Conservation (phyloP, 1,140 invertebrate genomes). For the Antheraea mylitta region DNA sequence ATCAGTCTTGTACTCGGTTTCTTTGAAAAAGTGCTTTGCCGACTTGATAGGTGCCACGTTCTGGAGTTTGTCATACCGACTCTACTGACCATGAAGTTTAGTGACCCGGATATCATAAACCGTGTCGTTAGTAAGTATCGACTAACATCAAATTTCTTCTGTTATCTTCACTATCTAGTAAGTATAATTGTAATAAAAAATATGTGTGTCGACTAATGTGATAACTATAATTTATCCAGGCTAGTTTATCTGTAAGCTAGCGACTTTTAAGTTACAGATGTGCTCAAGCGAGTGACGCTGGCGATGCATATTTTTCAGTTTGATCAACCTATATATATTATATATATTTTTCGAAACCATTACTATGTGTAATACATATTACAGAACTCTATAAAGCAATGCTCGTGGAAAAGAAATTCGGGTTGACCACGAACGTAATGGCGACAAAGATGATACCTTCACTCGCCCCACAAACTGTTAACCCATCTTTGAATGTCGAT, state of each 20-base stretch:
- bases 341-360: background rate
- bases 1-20: conserved; percentile 88
- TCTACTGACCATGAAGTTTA: conserved; percentile 91
- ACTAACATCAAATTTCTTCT: too few relatives aligned
- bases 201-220: background rate
- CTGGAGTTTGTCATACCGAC: conserved; percentile 95
- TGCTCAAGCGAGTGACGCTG: background rate
- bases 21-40: conserved; percentile 88
- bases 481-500: conserved; percentile 92
- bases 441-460: conserved; percentile 96
- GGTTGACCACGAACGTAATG: conserved; percentile 94
- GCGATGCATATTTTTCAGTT: background rate
- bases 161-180: too few relatives aligned
- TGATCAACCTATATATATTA: too few relatives aligned
- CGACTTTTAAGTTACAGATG: background rate
- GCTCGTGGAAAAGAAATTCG: conserved; percentile 95
- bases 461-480: conserved; percentile 94
- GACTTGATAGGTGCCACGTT: conserved; percentile 91
- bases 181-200: background rate
- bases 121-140: conserved; percentile 90
- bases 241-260: background rate
- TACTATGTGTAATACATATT: conserved; percentile 34
- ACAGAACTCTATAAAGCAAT: conserved; percentile 96
- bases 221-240: background rate
- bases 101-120: conserved; percentile 90